phyloP scores from a whole-genome alignment of 2,113 vertebrate species.

The Podarcis cretensis region DNA sequence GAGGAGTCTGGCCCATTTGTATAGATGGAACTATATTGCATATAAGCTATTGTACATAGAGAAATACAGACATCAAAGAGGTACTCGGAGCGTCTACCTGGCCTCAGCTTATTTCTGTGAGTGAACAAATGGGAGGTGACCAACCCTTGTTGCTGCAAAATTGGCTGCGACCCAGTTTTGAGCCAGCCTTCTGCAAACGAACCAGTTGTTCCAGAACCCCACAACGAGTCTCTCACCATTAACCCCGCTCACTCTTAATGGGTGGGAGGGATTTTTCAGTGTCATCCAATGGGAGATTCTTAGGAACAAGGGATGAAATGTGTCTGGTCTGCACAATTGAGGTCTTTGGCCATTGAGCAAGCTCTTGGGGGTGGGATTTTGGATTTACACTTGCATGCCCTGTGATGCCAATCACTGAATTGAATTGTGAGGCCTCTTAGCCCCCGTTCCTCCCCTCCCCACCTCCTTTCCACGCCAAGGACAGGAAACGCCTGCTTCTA shows the following conservation, averaged over 20 bases:
- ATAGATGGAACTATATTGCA: not conserved
- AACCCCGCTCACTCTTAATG: too few species aligned
- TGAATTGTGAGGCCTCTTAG: not conserved
- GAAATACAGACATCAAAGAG: slow-evolving; percentile 7
- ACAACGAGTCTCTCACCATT: not conserved
- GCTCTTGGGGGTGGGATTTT: not conserved
- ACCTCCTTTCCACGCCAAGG: not conserved
- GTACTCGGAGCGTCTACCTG: not conserved
- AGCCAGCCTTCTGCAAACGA: not conserved
- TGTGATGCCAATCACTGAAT: not conserved
- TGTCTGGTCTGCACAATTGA: too few species aligned
- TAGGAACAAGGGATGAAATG: too few species aligned
- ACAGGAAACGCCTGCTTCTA: slow-evolving; percentile 38
- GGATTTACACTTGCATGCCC: not conserved
- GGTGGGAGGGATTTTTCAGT: not conserved
- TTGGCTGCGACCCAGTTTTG: not conserved
- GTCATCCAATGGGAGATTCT: too few species aligned
- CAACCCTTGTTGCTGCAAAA: too few species aligned
- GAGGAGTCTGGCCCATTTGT: not conserved
- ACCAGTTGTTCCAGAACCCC: not conserved
- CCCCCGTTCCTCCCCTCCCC: slow-evolving; percentile 42
- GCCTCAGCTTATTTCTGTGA: not conserved
- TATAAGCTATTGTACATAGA: not conserved
- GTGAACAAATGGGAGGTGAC: too few species aligned
- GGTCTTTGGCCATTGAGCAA: not conserved